Conservation (phyloP, 2,888 invertebrate species). For the Caenorhabditis sp. region DNA sequence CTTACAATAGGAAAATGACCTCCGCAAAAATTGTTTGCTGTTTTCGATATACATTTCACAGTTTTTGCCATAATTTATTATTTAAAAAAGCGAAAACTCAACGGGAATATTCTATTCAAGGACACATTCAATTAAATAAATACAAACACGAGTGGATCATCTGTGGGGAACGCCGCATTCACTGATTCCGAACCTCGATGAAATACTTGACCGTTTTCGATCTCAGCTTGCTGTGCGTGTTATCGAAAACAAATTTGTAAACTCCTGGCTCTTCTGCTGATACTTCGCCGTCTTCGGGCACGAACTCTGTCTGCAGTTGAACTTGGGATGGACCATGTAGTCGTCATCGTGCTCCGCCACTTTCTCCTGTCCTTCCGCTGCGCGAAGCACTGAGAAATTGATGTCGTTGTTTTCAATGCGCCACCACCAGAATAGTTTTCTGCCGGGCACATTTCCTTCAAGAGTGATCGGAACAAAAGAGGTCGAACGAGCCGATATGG, state of each 20-base stretch:
- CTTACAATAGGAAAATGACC: no score
- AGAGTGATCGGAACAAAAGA: conserved; percentile 68
- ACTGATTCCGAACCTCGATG: conserved; percentile 49
- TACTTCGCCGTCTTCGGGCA: conserved; percentile 72
- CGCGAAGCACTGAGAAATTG: conserved; percentile 59
- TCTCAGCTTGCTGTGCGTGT: conserved; percentile 70
- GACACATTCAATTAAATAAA: conserved; percentile 6
- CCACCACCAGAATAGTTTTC: conserved; percentile 74
- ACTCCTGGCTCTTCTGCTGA: conserved; percentile 67
- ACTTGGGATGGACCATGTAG: conserved; percentile 69
- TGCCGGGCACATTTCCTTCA: conserved; percentile 62
- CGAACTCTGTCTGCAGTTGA: conserved; percentile 74
- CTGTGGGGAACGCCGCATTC: no score
- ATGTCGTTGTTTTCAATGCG: conserved; percentile 66
- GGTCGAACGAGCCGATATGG: conserved; percentile 65
- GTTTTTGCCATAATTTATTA: no score
- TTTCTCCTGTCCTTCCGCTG: conserved; percentile 57
- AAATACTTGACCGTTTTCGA: conserved; percentile 65
- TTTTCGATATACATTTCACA: no score
- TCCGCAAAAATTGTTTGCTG: no score
- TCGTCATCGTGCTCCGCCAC: conserved; percentile 71
- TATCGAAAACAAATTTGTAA: conserved; percentile 75
- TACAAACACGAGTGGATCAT: conserved; percentile 7
- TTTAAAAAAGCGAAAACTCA: no score
- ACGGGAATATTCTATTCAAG: background rate